phyloP scores from a whole-genome alignment of 2,888 invertebrate genomes.

The Caenorhabditis sp. region DNA sequence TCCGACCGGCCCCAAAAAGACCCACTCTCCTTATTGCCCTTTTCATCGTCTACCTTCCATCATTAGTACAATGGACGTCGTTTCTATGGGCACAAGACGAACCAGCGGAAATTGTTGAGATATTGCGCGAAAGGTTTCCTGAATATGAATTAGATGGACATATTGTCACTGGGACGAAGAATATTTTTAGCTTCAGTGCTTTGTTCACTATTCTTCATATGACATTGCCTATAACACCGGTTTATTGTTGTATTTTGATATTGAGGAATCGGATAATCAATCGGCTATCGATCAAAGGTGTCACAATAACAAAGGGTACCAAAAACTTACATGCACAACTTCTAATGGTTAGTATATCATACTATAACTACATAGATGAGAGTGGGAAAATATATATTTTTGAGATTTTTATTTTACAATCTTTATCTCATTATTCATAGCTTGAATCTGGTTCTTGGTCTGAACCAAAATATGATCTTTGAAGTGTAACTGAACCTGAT shows the following conservation, averaged over 20 bases:
- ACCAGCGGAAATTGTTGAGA: neutral
- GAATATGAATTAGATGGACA: slow-evolving; percentile 7
- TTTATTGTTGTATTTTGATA: slow-evolving; percentile 29
- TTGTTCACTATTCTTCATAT: slow-evolving; percentile 25
- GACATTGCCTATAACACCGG: slow-evolving; percentile 25
- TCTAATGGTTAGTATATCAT: slow-evolving; percentile 23
- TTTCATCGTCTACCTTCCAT: slow-evolving; percentile 24
- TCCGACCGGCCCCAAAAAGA: slow-evolving; percentile 19
- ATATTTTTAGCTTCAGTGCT: slow-evolving; percentile 7
- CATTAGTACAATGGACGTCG: slow-evolving; percentile 13
- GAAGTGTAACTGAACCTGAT: too few species aligned
- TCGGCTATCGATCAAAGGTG: slow-evolving; percentile 18
- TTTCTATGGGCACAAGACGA: slow-evolving; percentile 9
- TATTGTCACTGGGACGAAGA: slow-evolving; percentile 13
- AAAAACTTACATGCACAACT: slow-evolving; percentile 39
- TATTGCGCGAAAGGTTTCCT: slow-evolving; percentile 6
- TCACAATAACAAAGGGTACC: slow-evolving; percentile 28
- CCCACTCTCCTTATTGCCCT: slow-evolving; percentile 7
- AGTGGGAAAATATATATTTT: too few species aligned
- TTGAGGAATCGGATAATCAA: slow-evolving; percentile 30
- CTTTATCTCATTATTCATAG: too few species aligned
- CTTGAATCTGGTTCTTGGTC: too few species aligned
- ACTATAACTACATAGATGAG: neutral
- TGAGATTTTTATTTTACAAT: too few species aligned
- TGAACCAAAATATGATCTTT: too few species aligned